phyloP scores from a whole-genome alignment of 2,113 vertebrate genomes.

The Todiramphus chloris region DNA sequence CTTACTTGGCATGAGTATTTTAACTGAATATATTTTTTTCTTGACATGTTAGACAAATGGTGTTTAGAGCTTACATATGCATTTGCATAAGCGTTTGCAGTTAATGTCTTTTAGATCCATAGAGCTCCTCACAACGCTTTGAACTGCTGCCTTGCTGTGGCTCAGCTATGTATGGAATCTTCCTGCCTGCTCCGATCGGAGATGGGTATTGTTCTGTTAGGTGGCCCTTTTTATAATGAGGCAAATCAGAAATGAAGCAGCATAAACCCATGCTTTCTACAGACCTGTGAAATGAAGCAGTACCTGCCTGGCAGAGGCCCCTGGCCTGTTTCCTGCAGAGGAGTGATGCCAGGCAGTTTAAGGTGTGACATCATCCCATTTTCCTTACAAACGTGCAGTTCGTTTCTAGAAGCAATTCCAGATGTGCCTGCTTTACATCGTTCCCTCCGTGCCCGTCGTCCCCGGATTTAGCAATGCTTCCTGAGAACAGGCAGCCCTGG shows the following conservation, averaged over 20 bases:
- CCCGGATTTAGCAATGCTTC: neutral
- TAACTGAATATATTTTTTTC: neutral
- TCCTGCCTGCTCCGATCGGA: accelerated
- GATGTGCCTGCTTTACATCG: neutral
- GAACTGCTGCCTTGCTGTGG: neutral
- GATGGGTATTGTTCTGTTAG: neutral
- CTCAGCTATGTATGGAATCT: neutral
- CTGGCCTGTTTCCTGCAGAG: neutral
- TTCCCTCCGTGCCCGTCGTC: neutral
- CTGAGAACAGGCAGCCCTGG: neutral
- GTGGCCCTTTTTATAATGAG: neutral
- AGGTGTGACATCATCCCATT: neutral
- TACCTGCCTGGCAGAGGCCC: neutral
- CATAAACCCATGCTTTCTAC: neutral
- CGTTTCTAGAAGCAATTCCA: neutral
- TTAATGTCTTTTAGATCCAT: neutral
- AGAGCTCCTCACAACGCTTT: neutral
- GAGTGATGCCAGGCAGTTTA: neutral
- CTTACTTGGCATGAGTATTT: neutral
- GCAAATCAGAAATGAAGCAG: neutral
- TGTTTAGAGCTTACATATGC: neutral
- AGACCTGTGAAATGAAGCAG: neutral
- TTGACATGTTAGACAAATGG: neutral
- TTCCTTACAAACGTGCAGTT: neutral
- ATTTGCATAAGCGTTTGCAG: neutral